Evolutionary conservation across 1,140 invertebrate genomes (phyloP).

Genomic region (Venturia canescens): DNA sequence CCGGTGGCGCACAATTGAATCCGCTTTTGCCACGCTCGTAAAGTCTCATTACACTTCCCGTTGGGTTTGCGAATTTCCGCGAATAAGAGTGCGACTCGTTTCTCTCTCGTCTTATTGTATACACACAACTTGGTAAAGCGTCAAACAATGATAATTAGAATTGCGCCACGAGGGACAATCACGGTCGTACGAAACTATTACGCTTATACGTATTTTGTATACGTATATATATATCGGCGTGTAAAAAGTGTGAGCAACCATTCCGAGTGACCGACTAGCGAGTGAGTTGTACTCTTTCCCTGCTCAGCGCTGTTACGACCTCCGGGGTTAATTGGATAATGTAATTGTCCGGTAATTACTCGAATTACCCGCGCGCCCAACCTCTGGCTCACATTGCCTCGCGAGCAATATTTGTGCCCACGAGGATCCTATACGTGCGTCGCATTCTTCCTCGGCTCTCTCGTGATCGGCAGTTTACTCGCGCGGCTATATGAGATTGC

Average conservation of each 20-base stretch:
- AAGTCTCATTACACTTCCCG: slow-evolving; percentile 42
- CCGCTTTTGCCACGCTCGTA: slow-evolving; percentile 36
- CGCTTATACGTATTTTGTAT: not conserved
- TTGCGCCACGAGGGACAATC: slow-evolving; percentile 71
- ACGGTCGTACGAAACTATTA: slow-evolving; percentile 50
- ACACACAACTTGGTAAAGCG: slow-evolving; percentile 28
- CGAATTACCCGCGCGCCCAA: slow-evolving; percentile 68
- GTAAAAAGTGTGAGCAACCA: slow-evolving; percentile 10
- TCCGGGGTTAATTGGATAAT: slow-evolving; percentile 75
- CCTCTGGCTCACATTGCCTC: slow-evolving; percentile 48
- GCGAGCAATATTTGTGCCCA: no score
- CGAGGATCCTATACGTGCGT: no score
- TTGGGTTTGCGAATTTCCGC: slow-evolving; percentile 37
- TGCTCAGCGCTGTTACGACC: slow-evolving; percentile 59
- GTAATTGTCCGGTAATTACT: slow-evolving; percentile 74
- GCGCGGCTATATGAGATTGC: no score
- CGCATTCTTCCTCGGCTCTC: no score
- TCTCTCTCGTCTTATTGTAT: not conserved
- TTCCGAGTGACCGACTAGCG: slow-evolving; percentile 22
- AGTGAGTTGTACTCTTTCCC: not conserved
- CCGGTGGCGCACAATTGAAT: slow-evolving; percentile 20
- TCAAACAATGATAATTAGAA: slow-evolving; percentile 69
- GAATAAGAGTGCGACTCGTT: slow-evolving; percentile 29
- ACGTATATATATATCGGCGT: not conserved
- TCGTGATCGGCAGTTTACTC: no score